Conservation (phyloP, 2,888 invertebrate species). For the Bellardia bayeri region DNA sequence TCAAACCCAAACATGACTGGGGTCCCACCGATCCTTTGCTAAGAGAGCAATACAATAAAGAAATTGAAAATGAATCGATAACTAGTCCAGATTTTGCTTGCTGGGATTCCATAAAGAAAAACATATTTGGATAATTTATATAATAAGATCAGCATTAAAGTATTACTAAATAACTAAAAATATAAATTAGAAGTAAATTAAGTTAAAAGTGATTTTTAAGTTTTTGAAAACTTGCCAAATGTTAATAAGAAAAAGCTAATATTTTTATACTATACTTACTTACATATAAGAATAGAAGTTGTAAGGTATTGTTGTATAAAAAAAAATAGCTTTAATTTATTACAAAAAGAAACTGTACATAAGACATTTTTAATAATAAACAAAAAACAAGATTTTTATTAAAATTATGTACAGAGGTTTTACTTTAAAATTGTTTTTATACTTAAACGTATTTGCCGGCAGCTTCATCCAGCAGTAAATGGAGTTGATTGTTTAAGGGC, state of each 20-base stretch:
- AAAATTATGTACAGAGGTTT: not conserved
- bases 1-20: conserved; percentile 86
- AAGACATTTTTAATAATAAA: conserved; percentile 40
- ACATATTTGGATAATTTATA: conserved; percentile 78
- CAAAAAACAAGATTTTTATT: conserved; percentile 11
- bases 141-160: conserved; percentile 4
- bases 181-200: conserved; percentile 25
- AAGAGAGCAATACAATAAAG: conserved; percentile 85
- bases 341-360: conserved; percentile 26
- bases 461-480: conserved; percentile 87
- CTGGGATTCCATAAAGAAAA: conserved; percentile 79
- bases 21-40: conserved; percentile 85
- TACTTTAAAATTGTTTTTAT: not conserved
- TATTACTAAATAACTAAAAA: conserved; percentile 44
- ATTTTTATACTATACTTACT: conserved; percentile 33
- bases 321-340: conserved; percentile 51
- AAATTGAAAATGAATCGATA: conserved; percentile 78
- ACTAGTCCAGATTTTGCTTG: conserved; percentile 76
- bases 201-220: conserved; percentile 53
- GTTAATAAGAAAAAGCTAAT: conserved; percentile 42
- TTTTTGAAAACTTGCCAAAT: conserved; percentile 68
- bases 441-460: conserved; percentile 81
- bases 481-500: conserved; percentile 88
- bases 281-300: conserved; percentile 38
- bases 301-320: conserved; percentile 44